Conservation (phyloP, 2,797 vertebrate genomes). For the Poeciliopsis paucimaculata region DNA sequence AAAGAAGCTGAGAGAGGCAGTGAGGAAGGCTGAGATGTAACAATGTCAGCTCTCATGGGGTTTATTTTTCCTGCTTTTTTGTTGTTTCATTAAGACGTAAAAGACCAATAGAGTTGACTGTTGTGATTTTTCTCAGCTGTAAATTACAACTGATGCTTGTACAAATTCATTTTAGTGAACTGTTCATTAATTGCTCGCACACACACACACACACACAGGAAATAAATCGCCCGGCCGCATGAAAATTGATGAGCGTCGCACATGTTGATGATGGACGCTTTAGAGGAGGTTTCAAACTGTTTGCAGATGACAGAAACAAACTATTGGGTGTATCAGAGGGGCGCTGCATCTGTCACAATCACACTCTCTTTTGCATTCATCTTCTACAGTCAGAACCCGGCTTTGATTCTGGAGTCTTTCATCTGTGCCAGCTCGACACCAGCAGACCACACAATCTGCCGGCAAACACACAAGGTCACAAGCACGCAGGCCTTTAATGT, state of each 20-base stretch:
- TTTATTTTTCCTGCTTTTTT: constrained; percentile 13
- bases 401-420: constrained; percentile 68
- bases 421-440: constrained; percentile 52
- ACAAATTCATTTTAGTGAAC: constrained; percentile 45
- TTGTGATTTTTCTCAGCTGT: constrained; percentile 51
- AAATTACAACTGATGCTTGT: constrained; percentile 50
- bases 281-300: constrained; percentile 30
- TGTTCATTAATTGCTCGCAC: constrained; percentile 47
- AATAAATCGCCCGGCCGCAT: constrained; percentile 38
- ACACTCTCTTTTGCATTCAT: constrained; percentile 16
- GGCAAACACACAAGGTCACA: constrained; percentile 18
- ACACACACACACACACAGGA: constrained; percentile 37
- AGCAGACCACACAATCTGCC: constrained; percentile 29
- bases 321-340: constrained; percentile 17
- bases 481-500: constrained; percentile 29
- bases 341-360: constrained; percentile 12
- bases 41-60: constrained; percentile 40
- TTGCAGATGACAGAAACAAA: constrained; percentile 5
- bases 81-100: constrained; percentile 50
- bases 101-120: constrained; percentile 44
- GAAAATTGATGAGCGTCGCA: constrained; percentile 23
- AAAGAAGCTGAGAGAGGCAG: constrained; percentile 57
- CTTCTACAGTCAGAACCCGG: constrained; percentile 45
- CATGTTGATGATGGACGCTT: constrained; percentile 15
- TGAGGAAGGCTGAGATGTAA: constrained; percentile 43